These are phyloP conservation scores for Cygnus buccinator DNA, from an alignment of 2,113 vertebrate species.

Conservation along the genomic window DNA sequence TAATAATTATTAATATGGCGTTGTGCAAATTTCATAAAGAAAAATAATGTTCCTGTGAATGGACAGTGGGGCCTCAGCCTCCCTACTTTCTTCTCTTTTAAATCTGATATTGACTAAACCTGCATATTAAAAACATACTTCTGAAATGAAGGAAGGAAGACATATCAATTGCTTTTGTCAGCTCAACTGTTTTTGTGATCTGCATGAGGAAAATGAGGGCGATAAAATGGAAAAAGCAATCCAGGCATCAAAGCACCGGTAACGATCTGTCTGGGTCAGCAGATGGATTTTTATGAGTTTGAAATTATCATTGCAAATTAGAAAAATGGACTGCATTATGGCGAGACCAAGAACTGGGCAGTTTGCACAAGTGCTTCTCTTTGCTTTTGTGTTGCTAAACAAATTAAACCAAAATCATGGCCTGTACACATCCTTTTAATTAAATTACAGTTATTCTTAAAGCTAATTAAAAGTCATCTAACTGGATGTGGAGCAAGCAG, in stretches of 20 bases:
- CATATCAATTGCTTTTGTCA: neutral
- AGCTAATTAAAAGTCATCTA: neutral
- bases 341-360: neutral
- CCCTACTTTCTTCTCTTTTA: neutral
- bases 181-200: neutral
- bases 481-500: neutral
- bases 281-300: neutral
- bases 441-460: neutral
- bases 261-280: neutral
- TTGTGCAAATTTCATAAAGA: neutral
- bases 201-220: neutral
- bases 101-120: neutral
- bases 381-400: neutral
- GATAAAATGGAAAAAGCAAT: neutral
- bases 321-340: neutral
- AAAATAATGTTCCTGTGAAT: neutral
- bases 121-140: neutral
- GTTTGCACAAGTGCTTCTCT: neutral
- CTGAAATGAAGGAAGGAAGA: neutral
- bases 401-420: neutral
- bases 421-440: neutral
- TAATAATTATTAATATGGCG: neutral
- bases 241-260: neutral
- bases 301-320: neutral
- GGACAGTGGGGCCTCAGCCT: neutral